Evolutionary conservation across 2,797 vertebrate genomes (phyloP).

Genomic region (Microctenopoma stevenorrisi): DNA sequence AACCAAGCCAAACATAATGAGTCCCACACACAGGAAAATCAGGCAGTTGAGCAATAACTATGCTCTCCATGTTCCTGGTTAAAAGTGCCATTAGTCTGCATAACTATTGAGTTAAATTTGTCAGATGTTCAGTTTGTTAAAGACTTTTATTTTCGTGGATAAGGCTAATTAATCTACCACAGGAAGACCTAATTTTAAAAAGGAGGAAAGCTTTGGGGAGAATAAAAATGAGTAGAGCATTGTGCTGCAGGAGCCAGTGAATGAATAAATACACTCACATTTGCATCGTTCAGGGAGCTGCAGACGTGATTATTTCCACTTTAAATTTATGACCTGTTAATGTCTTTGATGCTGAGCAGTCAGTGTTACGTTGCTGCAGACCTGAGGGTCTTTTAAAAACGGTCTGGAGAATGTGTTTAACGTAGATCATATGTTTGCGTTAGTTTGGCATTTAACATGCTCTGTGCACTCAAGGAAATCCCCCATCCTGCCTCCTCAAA

Average conservation of each 20-base stretch:
- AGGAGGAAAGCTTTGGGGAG: slow-evolving; percentile 7
- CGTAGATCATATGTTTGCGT: slow-evolving; percentile 20
- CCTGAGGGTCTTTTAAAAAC: slow-evolving; percentile 38
- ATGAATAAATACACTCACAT: slow-evolving; percentile 34
- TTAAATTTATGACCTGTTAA: slow-evolving; percentile 65
- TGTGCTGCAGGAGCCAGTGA: slow-evolving; percentile 21
- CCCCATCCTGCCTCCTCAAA: slow-evolving; percentile 49
- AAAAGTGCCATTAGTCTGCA: slow-evolving; percentile 49
- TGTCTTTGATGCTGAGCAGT: slow-evolving; percentile 59
- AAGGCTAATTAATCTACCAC: slow-evolving; percentile 14
- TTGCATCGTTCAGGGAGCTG: slow-evolving; percentile 30
- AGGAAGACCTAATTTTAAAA: slow-evolving; percentile 12
- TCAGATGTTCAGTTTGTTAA: slow-evolving; percentile 21
- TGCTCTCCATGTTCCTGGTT: slow-evolving; percentile 45
- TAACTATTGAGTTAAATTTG: slow-evolving; percentile 36
- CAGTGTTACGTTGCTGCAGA: slow-evolving; percentile 33
- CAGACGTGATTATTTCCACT: slow-evolving; percentile 63
- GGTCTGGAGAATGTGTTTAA: slow-evolving; percentile 51
- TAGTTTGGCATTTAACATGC: slow-evolving; percentile 50
- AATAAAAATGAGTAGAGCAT: slow-evolving; percentile 18
- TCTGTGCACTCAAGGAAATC: slow-evolving; percentile 55
- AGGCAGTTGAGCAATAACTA: slow-evolving; percentile 45
- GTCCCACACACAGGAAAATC: slow-evolving; percentile 64
- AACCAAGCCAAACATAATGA: slow-evolving; percentile 60
- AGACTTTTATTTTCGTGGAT: slow-evolving; percentile 16